Conservation (phyloP, 2,113 vertebrate genomes). For the Phyllostomus discolor region DNA sequence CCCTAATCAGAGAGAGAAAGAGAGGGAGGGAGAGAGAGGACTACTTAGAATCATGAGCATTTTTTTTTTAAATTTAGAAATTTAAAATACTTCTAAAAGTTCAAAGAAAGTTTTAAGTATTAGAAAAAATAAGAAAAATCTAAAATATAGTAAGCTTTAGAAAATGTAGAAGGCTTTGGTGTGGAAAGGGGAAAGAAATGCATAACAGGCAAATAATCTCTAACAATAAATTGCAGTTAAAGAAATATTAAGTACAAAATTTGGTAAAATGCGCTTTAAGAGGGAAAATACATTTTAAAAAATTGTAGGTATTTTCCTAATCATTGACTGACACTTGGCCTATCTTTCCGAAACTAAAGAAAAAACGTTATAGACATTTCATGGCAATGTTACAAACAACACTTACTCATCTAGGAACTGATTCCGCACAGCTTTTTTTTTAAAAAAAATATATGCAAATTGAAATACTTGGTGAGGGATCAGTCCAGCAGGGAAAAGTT, state of each 20-base stretch:
- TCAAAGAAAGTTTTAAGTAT: neutral
- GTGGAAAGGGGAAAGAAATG: neutral
- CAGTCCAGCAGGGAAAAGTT: conserved; percentile 22
- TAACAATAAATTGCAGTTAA: neutral
- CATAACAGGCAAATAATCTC: neutral
- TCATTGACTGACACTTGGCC: neutral
- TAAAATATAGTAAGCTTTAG: neutral
- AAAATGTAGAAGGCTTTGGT: neutral
- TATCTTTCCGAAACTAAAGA: neutral
- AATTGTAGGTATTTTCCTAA: neutral
- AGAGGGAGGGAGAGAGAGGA: neutral
- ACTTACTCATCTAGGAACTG: neutral
- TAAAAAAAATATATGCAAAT: neutral
- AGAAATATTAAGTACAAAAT: neutral
- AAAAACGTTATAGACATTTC: neutral
- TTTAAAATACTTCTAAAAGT: neutral
- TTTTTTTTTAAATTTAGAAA: neutral
- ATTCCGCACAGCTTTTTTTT: neutral
- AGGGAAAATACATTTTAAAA: neutral
- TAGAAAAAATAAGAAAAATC: neutral
- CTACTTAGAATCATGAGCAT: neutral
- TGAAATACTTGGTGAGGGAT: conserved; percentile 30
- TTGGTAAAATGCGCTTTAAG: neutral
- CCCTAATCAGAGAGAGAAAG: neutral
- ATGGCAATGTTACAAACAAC: neutral